phyloP scores from a whole-genome alignment of 1,140 invertebrate genomes.

The Penaeus indicus region DNA sequence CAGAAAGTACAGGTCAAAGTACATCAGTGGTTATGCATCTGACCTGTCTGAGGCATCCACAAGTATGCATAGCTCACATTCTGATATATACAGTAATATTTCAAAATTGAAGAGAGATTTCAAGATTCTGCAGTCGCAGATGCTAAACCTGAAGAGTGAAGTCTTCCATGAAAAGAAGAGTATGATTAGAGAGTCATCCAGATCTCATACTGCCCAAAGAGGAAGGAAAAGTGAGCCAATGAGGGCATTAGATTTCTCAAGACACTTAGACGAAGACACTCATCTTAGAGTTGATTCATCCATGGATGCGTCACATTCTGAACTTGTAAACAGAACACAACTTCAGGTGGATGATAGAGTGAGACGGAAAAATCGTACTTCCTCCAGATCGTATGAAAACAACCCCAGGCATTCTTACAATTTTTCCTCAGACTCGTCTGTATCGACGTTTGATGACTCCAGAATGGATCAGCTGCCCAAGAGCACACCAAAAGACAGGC shows the following conservation, averaged over 20 bases:
- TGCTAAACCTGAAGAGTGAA: constrained; percentile 37
- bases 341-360: too few species aligned
- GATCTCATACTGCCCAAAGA: too few species aligned
- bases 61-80: not conserved
- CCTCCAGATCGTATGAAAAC: too few species aligned
- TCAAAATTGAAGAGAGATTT: constrained; percentile 33
- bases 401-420: not conserved
- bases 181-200: not conserved
- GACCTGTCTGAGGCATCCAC: not conserved
- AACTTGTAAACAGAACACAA: too few species aligned
- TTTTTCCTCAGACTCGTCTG: constrained; percentile 4
- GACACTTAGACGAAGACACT: too few species aligned
- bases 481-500: constrained; percentile 21
- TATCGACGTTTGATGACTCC: not conserved
- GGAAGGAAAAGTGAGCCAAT: too few species aligned
- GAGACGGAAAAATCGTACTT: too few species aligned
- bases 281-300: too few species aligned
- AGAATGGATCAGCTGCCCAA: constrained; percentile 9
- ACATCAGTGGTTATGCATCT: constrained; percentile 9
- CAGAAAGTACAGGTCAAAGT: constrained; percentile 19
- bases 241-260: too few species aligned
- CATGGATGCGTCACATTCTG: too few species aligned
- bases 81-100: constrained; percentile 29
- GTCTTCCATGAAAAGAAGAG: constrained; percentile 23
- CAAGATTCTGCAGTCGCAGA: constrained; percentile 35